Evolutionary conservation across 2,797 vertebrate genomes (phyloP), one percentile per base, ranked within the genome.

Genomic region (Melanotaenia pygmaea): DNA sequence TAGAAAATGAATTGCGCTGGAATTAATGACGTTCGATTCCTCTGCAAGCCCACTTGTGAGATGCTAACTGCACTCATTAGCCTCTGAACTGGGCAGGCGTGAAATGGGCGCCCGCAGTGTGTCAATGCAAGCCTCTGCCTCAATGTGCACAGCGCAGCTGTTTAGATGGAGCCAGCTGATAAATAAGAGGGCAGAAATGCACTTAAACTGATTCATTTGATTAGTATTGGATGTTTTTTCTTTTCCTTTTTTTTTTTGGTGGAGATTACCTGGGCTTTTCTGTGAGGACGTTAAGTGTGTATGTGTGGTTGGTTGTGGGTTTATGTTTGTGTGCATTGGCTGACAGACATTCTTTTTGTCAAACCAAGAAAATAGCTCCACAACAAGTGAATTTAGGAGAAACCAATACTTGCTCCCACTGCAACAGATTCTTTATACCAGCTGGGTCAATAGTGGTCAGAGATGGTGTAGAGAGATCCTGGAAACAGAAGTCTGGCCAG

Each of bases 191-290:
- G 72, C 80, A 83, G 84, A 85, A 85, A 88, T 83, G 84, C 90
- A 89, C 86, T 92, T 85, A 70, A 86, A 88, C 84, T 77, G 85
- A 93, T 89, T 87, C 77, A 92, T 92, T 89, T 87, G 89, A 93
- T 93, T 84, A 77, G 83, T 86, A 89, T 91, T 85, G 87, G 80
- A 81, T 81, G 85, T 73, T 85, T 80, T 74, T 63, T 67, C 61
- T 34, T 37, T 22, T 45, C 34, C 28, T 51, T 12, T 67, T 63
- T 28, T 32, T 32, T 32, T 32, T 32, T 5, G 38, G 68, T 76
- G 67, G 32, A 81, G 83, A 72, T 76, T 70, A 74, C 60, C 53
- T 59, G 58, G 32, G 59, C 57, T 45, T 78, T 59, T 67, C 47
- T 34, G 58, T 0, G 37, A 53, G 68, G 43, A 2, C 22, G 45